A percentile compares a stretch with the other conserved stretches of the same genome.
Evolutionary conservation across 2,113 vertebrate genomes (phyloP).

Genomic region (Scalopus aquaticus): DNA sequence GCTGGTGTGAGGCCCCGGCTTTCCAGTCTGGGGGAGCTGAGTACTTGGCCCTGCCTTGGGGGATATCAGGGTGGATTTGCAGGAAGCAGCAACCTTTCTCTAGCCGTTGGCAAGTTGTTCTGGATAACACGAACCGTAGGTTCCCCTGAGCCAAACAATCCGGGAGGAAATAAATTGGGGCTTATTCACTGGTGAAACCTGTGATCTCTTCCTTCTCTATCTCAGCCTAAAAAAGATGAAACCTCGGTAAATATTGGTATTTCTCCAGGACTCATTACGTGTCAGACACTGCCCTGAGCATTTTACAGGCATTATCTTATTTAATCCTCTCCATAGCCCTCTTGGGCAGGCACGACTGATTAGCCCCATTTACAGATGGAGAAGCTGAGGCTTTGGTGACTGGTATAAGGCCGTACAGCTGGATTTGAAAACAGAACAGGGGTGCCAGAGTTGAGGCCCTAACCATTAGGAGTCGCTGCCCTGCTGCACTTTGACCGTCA

Average conservation of each 20-base stretch:
- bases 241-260: background rate
- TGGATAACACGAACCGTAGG: background rate
- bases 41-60: background rate
- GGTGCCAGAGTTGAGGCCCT: background rate
- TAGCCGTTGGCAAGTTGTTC: background rate
- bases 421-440: background rate
- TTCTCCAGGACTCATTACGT: background rate
- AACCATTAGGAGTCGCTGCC: background rate
- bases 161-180: background rate
- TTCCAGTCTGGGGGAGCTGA: background rate
- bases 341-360: background rate
- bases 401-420: no score
- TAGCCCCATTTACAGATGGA: background rate
- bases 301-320: background rate
- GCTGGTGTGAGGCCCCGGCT: background rate
- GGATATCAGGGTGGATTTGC: accelerated
- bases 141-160: background rate
- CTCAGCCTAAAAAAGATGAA: background rate
- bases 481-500: background rate
- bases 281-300: background rate
- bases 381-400: no score
- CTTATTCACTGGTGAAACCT: background rate
- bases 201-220: background rate
- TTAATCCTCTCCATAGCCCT: background rate
- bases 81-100: background rate